These are phyloP conservation scores for Chaetophractus vellerosus DNA, from an alignment of 2,797 vertebrate genomes.

Conservation along the genomic window DNA sequence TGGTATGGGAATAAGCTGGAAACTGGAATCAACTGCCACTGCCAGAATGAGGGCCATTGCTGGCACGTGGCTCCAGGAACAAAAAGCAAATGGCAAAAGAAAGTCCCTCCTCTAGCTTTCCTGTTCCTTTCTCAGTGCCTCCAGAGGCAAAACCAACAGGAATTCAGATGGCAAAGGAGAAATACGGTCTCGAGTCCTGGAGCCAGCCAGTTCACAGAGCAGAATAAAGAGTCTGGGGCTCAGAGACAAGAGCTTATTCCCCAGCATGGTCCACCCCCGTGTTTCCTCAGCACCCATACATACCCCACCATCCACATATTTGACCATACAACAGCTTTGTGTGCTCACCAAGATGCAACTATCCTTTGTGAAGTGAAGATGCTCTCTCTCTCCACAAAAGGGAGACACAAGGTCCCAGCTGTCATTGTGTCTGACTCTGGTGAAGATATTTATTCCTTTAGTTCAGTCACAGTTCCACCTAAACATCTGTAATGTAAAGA, in stretches of 20 bases:
- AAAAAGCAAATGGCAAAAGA: neutral
- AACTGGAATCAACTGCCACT: neutral
- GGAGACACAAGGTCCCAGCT: neutral
- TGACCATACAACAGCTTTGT: neutral
- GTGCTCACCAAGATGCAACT: neutral
- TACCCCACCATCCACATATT: fast-evolving
- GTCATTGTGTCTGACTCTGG: neutral
- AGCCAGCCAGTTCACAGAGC: fast-evolving
- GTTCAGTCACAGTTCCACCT: neutral
- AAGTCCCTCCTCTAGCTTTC: too few species aligned
- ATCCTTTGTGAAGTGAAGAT: neutral
- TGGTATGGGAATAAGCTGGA: neutral
- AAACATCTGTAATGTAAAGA: neutral
- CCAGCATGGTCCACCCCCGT: too few species aligned
- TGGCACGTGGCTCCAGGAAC: neutral
- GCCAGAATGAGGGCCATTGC: neutral
- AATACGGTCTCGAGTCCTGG: neutral
- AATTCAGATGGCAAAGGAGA: neutral
- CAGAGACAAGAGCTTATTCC: neutral
- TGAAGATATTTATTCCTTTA: neutral
- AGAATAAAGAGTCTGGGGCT: neutral
- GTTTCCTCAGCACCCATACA: neutral
- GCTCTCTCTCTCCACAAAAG: neutral
- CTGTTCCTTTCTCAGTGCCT: neutral
- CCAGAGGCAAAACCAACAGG: neutral